Conservation (phyloP, 2,888 invertebrate species). For the Temnothorax ravouxi region DNA sequence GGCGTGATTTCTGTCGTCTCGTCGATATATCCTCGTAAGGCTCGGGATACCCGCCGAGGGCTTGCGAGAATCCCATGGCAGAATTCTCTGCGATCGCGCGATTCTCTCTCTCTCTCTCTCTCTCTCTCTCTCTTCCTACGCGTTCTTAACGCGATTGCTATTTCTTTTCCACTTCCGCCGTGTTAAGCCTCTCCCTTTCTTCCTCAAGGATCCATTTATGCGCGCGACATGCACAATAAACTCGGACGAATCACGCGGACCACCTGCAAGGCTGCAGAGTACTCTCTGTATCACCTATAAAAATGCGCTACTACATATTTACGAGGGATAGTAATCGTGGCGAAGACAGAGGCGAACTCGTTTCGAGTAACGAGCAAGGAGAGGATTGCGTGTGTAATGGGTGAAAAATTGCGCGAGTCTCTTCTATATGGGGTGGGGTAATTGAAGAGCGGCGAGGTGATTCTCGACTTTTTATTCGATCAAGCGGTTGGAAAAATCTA, state of each 20-base stretch:
- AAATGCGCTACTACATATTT: slow-evolving; percentile 46
- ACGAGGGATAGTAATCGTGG: slow-evolving; percentile 30
- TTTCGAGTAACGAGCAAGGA: slow-evolving; percentile 58
- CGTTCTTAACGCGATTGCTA: background rate
- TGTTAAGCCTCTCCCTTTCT: background rate
- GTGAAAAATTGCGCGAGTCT: slow-evolving; percentile 48
- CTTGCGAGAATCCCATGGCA: slow-evolving; percentile 15
- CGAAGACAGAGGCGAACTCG: slow-evolving; percentile 52
- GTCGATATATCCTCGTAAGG: slow-evolving; percentile 68
- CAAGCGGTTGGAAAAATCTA: slow-evolving; percentile 31
- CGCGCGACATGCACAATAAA: slow-evolving; percentile 56
- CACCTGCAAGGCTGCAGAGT: slow-evolving; percentile 69
- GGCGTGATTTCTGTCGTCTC: slow-evolving; percentile 75
- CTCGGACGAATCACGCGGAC: slow-evolving; percentile 60
- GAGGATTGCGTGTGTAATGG: slow-evolving; percentile 31
- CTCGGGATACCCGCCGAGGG: slow-evolving; percentile 36
- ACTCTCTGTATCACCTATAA: slow-evolving; percentile 53
- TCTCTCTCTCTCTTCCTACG: slow-evolving; percentile 1
- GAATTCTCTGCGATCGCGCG: slow-evolving; percentile 10
- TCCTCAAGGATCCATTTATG: slow-evolving; percentile 15
- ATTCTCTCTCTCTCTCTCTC: slow-evolving; percentile 9
- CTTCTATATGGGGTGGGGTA: slow-evolving; percentile 23
- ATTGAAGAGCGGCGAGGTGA: slow-evolving; percentile 47
- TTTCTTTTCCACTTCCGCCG: slow-evolving; percentile 23
- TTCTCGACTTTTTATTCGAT: slow-evolving; percentile 53